These are phyloP conservation scores for Aldabrachelys gigantea DNA, from an alignment of 2,113 vertebrate genomes.

Conservation along the genomic window DNA sequence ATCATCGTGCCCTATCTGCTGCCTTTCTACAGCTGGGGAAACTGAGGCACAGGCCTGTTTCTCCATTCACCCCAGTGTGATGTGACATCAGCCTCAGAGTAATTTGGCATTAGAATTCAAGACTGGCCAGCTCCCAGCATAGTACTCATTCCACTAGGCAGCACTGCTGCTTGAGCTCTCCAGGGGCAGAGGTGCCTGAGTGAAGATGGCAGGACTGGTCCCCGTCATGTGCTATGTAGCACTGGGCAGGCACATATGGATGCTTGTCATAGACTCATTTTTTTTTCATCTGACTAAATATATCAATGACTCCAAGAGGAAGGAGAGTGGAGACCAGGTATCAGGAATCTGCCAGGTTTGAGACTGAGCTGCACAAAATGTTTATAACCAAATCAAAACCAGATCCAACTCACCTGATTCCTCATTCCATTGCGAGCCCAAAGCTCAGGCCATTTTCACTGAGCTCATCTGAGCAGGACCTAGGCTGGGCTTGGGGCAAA, in stretches of 20 bases:
- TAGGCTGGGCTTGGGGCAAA: background rate
- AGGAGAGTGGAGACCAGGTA: background rate
- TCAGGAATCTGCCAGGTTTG: background rate
- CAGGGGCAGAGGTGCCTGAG: background rate
- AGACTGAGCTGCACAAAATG: background rate
- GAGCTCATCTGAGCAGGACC: background rate
- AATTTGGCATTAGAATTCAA: background rate
- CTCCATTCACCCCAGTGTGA: background rate
- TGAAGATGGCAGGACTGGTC: background rate
- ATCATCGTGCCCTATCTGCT: background rate
- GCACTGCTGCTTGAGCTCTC: slow-evolving; percentile 45
- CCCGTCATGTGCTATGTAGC: background rate
- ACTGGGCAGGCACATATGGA: background rate
- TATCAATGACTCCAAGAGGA: background rate
- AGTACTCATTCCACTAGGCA: slow-evolving; percentile 36
- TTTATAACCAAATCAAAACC: background rate
- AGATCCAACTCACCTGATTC: background rate
- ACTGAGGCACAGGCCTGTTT: background rate
- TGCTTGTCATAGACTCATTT: background rate
- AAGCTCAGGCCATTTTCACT: background rate
- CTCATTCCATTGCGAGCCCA: background rate
- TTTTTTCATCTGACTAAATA: background rate
- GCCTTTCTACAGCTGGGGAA: background rate
- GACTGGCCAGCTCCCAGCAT: background rate
- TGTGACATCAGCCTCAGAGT: background rate